Evolutionary conservation across 2,888 invertebrate species (phyloP), one percentile per base, ranked within the genome.

Genomic region (Tetragonula carbonaria): DNA sequence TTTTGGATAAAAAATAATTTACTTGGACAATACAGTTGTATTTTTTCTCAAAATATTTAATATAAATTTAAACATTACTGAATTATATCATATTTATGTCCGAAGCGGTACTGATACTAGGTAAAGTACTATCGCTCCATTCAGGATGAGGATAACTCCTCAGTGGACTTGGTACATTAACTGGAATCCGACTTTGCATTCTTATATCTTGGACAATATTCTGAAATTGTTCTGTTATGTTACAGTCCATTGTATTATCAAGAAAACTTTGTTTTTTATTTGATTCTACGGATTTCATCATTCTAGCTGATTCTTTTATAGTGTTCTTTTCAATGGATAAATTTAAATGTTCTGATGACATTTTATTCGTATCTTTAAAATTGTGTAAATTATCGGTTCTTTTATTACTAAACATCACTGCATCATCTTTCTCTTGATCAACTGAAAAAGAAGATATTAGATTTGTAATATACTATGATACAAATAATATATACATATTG

Each of bases 81-180:
- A 83, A 80, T 71, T 76, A 88, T 28, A 87, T 75, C 55, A 87
- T 66, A 79, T 91, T 91, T 21, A 90, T 85, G 45, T 89, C 92
- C 3, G 92, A 90, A 23, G 87, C 88, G 4, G 85, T 90, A 84
- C 91, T 92, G 70, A 93, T 90, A 53, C 92, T 92, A 28, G 90
- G 91, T 53, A 93, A 76, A 51, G 92, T 91, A 72, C 90, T 93
- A 28, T 93, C 92, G 73, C 90, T 93, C 91, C 91, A 92, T 76
- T 93, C 90, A 14, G 92, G 90, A 78, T 87, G 83, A 14, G 92
- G 92, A 90, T 85, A 93, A 74, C 91, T 82, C 33, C 91, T 89
- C 28, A 91, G 89, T 14, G 93, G 92, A 68, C 92, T 92, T 21
- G 92, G 93, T 51, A 91, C 77, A 53, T 87, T 88, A 23, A 93